Base-by-base conservation (phyloP, 2,888 invertebrate species). In the Pogonocherus hispidulus region DNA sequence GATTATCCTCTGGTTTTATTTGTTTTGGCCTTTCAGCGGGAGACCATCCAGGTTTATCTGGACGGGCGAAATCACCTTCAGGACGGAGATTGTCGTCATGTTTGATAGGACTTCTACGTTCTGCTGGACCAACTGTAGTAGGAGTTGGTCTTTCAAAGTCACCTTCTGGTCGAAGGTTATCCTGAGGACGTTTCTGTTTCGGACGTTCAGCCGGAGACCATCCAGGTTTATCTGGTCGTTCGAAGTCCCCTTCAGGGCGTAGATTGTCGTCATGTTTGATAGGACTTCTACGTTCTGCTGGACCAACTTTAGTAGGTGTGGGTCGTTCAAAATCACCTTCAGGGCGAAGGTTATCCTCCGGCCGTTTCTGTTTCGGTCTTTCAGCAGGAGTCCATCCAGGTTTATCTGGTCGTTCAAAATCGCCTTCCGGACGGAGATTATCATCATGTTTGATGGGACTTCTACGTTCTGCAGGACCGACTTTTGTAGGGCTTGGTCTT, bases 311-410 rank as follows among this genome's bases (percentile, higher is more conserved):
- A 0, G 81, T 78, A 65, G 85, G 82, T 57, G 86, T 81, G 47
- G 87, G 88, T 4, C 84, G 80, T 72, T 90, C 86, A 82, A 87
- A 86, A 0, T 88, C 86, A 14, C 89, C 89, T 79, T 88, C 89
- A 2, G 85, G 83, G 49, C 57, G 78, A 23, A 83, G 79, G 77
- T 81, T 84, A 66, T 87, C 87, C 4, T 74, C 73, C 44, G 75
- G 72, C 85, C 86, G 41, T 86, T 84, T 71, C 76, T 81, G 46
- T 78, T 81, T 79, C 18, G 84, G 81, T 46, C 83, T 70, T 74
- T 86, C 85, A 19, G 79, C 81, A n/a, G 84, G 83, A 75, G 70
- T 60, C 69, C 84, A 84, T 70, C 83, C 83, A 27, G 83, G 79
- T 69, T 79, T 81, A 14, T 80, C 75, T 5, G 83, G 84, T 63